phyloP scores from a whole-genome alignment of 2,888 invertebrate species.

The Sthenelais limicola region DNA sequence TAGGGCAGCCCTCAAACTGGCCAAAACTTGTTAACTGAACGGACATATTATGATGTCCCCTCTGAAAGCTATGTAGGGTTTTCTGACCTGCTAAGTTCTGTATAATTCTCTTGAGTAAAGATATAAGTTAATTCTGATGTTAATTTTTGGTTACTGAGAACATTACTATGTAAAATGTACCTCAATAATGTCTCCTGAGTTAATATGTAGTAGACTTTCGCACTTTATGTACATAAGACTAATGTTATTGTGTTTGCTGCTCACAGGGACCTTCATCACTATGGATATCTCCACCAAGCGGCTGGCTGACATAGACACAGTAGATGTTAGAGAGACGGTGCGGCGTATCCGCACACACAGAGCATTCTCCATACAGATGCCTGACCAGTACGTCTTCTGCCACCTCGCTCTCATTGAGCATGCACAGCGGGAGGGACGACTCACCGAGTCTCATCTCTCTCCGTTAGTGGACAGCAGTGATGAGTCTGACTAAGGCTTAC shows the following conservation, averaged over 20 bases:
- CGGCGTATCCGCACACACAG: constrained; percentile 94
- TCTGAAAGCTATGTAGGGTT: no score
- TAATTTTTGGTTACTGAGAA: no score
- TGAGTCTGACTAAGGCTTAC: constrained; percentile 56
- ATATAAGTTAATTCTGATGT: no score
- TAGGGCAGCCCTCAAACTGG: no score
- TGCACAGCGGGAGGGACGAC: constrained; percentile 61
- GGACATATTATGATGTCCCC: no score
- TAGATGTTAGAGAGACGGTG: constrained; percentile 73
- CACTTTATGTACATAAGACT: neutral
- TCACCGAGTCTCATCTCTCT: constrained; percentile 57
- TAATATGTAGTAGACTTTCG: no score
- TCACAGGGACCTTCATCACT: constrained; percentile 93
- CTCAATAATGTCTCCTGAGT: no score
- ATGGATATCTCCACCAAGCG: constrained; percentile 79
- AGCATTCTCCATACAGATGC: constrained; percentile 98
- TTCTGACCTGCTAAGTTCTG: neutral
- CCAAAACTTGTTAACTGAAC: no score
- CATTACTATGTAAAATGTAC: no score
- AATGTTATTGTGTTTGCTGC: neutral
- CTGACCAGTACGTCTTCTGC: constrained; percentile 98
- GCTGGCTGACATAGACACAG: constrained; percentile 70
- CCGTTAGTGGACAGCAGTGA: constrained; percentile 60
- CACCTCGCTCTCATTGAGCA: constrained; percentile 91
- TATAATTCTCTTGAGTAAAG: neutral